Evolutionary conservation across 1,140 invertebrate genomes (phyloP).

Genomic region (Magallana ariakensis): DNA sequence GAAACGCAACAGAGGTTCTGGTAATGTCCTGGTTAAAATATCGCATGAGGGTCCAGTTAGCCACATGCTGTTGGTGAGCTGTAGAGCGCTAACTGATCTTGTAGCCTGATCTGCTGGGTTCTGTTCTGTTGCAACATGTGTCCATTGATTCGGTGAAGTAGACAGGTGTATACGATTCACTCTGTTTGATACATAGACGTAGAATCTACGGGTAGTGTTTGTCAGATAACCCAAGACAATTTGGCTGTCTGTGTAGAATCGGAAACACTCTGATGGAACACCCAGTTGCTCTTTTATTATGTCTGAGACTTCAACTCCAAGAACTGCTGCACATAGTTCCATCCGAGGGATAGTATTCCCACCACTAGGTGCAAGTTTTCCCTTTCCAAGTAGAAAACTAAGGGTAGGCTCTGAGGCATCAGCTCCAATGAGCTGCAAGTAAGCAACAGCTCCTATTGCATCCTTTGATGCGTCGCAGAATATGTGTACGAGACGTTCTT

Average conservation of each 20-base stretch:
- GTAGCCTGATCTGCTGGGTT: conserved; percentile 51
- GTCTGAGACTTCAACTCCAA: conserved; percentile 24
- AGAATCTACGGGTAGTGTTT: conserved; percentile 47
- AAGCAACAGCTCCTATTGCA: conserved; percentile 51
- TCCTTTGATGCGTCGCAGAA: conserved; percentile 57
- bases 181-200: conserved; percentile 51
- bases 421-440: background rate
- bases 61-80: background rate
- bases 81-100: background rate
- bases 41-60: background rate
- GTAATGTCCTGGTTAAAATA: too few species aligned
- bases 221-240: conserved; percentile 48
- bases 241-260: conserved; percentile 41
- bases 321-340: conserved; percentile 15
- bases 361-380: conserved; percentile 37
- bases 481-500: conserved; percentile 59
- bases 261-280: background rate
- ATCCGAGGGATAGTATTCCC: background rate
- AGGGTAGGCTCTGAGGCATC: background rate
- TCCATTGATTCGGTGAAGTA: conserved; percentile 5
- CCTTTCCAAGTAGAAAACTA: conserved; percentile 44
- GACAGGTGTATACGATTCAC: conserved; percentile 40
- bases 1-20: background rate
- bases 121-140: conserved; percentile 35
- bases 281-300: background rate